Conservation (phyloP, 1,140 invertebrate genomes). For the Oscheius sp. region DNA sequence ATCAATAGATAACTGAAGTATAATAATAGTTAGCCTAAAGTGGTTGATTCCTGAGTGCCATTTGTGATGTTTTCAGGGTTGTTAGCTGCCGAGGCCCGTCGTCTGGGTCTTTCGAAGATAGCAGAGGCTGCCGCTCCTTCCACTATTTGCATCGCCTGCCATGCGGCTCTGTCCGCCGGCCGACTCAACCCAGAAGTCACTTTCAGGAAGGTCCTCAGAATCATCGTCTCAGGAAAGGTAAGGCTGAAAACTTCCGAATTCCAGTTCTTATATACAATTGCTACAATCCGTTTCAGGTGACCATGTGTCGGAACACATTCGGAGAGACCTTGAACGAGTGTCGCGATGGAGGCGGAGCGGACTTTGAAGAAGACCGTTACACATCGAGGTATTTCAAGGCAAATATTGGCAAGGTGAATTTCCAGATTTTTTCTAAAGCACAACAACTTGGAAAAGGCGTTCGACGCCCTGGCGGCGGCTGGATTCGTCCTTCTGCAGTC, state of each 20-base stretch:
- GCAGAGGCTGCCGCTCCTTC: constrained; percentile 21
- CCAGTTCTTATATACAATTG: neutral
- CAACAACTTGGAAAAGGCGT: constrained; percentile 28
- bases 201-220: constrained; percentile 28
- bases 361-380: constrained; percentile 29
- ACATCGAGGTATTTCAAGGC: constrained; percentile 14
- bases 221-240: constrained; percentile 23
- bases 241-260: too few relatives aligned
- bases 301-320: constrained; percentile 21
- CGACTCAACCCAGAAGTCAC: constrained; percentile 35
- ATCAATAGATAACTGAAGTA: neutral
- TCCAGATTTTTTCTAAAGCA: constrained; percentile 31
- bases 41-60: neutral
- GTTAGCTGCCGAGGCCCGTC: constrained; percentile 1
- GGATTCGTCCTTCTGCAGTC: constrained; percentile 22
- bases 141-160: constrained; percentile 22
- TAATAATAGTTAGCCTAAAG: neutral
- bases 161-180: constrained; percentile 27
- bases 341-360: constrained; percentile 16
- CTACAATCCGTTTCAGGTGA: neutral
- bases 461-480: constrained; percentile 14
- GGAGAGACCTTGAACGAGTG: constrained; percentile 29
- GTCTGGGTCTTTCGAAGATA: constrained; percentile 8
- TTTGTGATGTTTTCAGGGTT: neutral
- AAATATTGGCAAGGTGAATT: neutral